A percentile compares a stretch with the other conserved stretches of the same genome.
Conservation (phyloP, 1,140 invertebrate genomes). For the Pseudachorutes palmiensis region DNA sequence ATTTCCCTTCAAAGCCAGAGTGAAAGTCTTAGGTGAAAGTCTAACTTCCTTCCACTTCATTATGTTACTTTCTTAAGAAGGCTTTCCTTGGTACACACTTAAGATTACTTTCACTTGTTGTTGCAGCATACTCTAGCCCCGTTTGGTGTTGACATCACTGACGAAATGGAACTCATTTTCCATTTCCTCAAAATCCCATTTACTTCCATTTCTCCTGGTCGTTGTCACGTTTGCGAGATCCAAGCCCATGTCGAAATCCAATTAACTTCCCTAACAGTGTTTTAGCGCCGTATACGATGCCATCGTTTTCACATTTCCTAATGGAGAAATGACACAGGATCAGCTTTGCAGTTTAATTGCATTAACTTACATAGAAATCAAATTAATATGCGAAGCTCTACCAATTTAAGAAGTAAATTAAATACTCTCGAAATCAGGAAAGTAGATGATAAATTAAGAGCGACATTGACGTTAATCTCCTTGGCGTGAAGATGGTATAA, state of each 20-base stretch:
- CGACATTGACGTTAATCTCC: neutral
- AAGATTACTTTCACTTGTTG: neutral
- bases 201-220: too few relatives aligned
- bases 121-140: neutral
- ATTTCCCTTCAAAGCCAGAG: too few relatives aligned
- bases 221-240: neutral
- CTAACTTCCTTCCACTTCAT: too few relatives aligned
- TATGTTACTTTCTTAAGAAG: neutral
- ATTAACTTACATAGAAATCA: neutral
- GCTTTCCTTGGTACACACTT: neutral
- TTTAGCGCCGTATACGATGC: neutral
- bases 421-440: neutral
- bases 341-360: neutral
- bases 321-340: neutral
- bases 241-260: conserved; percentile 4
- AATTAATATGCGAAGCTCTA: neutral
- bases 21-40: too few relatives aligned
- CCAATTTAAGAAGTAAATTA: neutral
- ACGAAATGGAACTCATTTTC: neutral
- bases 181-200: too few relatives aligned
- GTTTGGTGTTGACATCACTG: neutral
- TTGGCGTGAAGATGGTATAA: neutral
- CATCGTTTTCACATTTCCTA: neutral
- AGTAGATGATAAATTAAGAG: neutral
- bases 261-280: neutral